Evolutionary conservation across 2,113 vertebrate species (phyloP).

Genomic region (Azemiops feae): DNA sequence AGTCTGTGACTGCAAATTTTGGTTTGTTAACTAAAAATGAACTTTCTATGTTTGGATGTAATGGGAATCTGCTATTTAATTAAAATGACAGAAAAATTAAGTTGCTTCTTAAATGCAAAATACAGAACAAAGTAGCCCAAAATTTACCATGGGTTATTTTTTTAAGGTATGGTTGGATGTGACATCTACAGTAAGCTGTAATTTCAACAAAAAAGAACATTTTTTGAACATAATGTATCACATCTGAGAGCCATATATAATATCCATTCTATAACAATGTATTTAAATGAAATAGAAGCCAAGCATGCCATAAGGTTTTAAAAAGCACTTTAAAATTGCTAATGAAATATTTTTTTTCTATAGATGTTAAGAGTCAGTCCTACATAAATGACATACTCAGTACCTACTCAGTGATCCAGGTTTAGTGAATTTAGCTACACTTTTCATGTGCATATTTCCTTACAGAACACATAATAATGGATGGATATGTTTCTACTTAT

Average conservation of each 20-base stretch:
- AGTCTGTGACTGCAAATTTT: not conserved
- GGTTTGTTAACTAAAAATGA: not conserved
- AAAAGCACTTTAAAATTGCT: not conserved
- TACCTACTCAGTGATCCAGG: not conserved
- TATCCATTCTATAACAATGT: not conserved
- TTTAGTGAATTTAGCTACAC: not conserved
- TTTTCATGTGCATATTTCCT: not conserved
- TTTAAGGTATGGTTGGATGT: not conserved
- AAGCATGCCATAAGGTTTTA: not conserved
- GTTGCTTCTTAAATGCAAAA: not conserved
- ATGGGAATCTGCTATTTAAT: not conserved
- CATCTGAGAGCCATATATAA: not conserved
- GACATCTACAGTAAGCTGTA: not conserved
- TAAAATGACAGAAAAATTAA: not conserved
- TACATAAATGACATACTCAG: not conserved
- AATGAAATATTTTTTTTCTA: not conserved
- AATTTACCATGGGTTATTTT: not conserved
- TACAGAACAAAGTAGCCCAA: not conserved
- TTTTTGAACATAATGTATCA: not conserved
- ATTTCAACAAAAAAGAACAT: not conserved
- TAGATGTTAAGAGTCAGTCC: not conserved
- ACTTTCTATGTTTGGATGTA: not conserved
- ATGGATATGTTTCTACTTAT: not conserved
- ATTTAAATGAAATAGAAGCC: not conserved
- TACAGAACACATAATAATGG: not conserved